Evolutionary conservation across 2,888 invertebrate genomes (phyloP), one percentile per base, ranked within the genome.

Genomic region (Limnephilus marmoratus): DNA sequence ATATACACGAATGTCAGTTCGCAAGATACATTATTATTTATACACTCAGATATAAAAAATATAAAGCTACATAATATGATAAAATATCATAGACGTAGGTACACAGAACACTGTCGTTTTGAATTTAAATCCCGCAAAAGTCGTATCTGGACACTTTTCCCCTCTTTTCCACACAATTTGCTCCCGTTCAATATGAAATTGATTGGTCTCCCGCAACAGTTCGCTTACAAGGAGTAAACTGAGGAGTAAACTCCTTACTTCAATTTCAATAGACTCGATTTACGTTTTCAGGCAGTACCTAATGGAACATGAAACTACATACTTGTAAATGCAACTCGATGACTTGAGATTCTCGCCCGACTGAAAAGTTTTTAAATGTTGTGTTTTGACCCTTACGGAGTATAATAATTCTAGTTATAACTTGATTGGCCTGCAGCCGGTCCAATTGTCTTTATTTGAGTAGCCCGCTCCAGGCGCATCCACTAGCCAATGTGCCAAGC

Each of bases 221-320:
- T 85, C n/a, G n/a, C 18, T 24, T 18, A n/a, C n/a, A n/a, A n/a
- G n/a, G n/a, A n/a, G n/a, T n/a, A n/a, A n/a, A n/a, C n/a, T n/a
- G n/a, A n/a, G n/a, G n/a, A n/a, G n/a, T n/a, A 29, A 41, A 49
- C 41, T 85, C 13, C 85, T 85, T 45, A 29, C 85, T 85, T 45
- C 85, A 41, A 85, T n/a, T n/a, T 85, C 85, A 41, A 45, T 41
- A 29, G 41, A n/a, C 24, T 68, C 68, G 68, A 68, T 41, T 85
- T 85, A 49, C 45, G 9, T 49, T 37, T 85, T 45, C n/a, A 85
- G 41, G 68, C 85, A 29, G 85, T 41, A n/a, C n/a, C n/a, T n/a
- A 85, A 45, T 41, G 29, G 85, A 85, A 85, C 85, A 85, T 85
- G 85, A 45, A 85, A 45, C n/a, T 49, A 85, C 85, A 41, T 85